These are phyloP conservation scores for Cisticola juncidis DNA, from an alignment of 2,113 vertebrate genomes.

Conservation along the genomic window DNA sequence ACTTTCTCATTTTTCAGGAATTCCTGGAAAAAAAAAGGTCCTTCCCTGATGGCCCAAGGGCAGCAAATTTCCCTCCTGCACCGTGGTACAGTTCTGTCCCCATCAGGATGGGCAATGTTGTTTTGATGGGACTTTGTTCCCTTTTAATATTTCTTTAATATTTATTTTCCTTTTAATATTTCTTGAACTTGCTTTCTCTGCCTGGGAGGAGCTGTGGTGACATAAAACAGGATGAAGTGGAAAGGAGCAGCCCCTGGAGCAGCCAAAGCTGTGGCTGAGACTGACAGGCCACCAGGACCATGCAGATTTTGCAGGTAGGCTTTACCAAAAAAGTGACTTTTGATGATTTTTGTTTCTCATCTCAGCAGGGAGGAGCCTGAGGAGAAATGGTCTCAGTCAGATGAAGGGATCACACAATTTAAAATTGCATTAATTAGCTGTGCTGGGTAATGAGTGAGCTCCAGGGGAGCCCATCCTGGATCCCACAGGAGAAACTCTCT, in stretches of 20 bases:
- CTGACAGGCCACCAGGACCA: background rate
- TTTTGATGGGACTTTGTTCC: background rate
- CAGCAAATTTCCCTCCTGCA: background rate
- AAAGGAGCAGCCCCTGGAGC: background rate
- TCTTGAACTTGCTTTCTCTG: background rate
- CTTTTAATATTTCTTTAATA: rapidly evolving
- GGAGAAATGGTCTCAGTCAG: background rate
- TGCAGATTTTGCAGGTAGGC: background rate
- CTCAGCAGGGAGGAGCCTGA: background rate
- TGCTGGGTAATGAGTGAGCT: background rate
- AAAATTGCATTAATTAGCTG: background rate
- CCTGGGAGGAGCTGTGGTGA: background rate
- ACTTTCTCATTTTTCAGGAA: background rate
- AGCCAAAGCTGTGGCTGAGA: background rate
- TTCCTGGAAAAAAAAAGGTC: background rate
- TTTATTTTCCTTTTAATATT: rapidly evolving
- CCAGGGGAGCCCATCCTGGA: background rate
- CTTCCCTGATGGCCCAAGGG: background rate
- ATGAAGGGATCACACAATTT: background rate
- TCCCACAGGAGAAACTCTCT: background rate
- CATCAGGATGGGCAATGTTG: background rate
- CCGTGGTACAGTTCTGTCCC: background rate
- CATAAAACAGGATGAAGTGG: background rate
- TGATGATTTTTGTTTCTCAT: background rate
- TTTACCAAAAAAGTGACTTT: background rate